Base-by-base conservation (phyloP, 2,797 vertebrate genomes). In the Falco columbarius region DNA sequence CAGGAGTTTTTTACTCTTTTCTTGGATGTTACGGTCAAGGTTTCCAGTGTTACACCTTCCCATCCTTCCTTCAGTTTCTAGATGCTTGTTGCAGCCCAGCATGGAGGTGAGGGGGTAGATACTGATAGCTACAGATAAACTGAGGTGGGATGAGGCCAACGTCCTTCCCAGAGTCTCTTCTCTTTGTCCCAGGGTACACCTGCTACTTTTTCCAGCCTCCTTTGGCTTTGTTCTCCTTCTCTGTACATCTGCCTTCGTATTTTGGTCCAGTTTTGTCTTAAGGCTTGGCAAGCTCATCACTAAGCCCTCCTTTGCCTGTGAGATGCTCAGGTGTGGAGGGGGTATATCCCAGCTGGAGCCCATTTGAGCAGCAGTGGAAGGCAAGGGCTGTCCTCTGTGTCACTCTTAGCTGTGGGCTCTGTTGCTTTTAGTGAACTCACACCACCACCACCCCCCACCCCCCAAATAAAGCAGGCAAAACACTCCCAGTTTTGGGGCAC, bases 221-320 rank as follows among this genome's bases (percentile, higher is more conserved):
- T 75, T 66, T 58, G 44, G 10, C 17, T 86, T 90, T 89, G 1
- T 47, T 38, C 29, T 62, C 44, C n/a, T 76, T 14, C 10, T 67
- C 23, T 54, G 5, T 27, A 22, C 3, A 0, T 32, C 3, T 74
- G 11, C 12, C 16, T 54, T 54, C 1, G 1, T 56, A 6, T 51
- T 34, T 79, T 36, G 19, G 27, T 70, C 20, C 30, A 54, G 26
- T 21, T 74, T 29, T 79, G 17, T 34, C 6, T 29, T 36, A 70
- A 58, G 27, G 26, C 4, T 38, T 40, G 24, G 11, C 12, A 5
- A 56, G 3, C 3, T 81, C 24, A 38, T 3, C 24, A 10, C 11
- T 12, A 12, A 68, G 10, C 12, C 5, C 3, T 54, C 5, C 9
- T 52, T 14, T 56, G 27, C 7, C 47, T 54, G 3, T 0, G 3